phyloP scores from a whole-genome alignment of 2,888 invertebrate species.

The Microctonus aethiopoides region DNA sequence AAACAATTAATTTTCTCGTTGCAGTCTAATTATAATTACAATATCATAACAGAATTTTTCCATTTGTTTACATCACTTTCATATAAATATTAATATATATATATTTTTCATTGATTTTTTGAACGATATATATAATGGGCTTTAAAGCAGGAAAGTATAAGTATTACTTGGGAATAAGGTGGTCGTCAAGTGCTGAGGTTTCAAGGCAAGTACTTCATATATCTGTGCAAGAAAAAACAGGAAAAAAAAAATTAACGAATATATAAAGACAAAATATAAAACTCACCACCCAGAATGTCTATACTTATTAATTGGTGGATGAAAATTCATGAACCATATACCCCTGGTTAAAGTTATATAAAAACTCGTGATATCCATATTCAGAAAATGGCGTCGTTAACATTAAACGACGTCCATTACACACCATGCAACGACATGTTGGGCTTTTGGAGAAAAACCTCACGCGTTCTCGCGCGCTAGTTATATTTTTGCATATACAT shows the following conservation, averaged over 20 bases:
- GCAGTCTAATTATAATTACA: too few relatives aligned
- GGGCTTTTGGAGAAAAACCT: slow-evolving; percentile 12
- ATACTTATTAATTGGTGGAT: slow-evolving; percentile 46
- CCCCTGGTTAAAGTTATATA: slow-evolving; percentile 45
- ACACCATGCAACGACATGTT: slow-evolving; percentile 37
- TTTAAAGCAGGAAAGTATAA: not conserved
- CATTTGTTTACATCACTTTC: too few relatives aligned
- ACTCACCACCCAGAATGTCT: not conserved
- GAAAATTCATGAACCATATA: slow-evolving; percentile 63
- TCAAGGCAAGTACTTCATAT: not conserved
- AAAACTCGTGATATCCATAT: slow-evolving; percentile 61
- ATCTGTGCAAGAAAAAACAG: not conserved
- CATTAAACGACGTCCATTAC: slow-evolving; percentile 64
- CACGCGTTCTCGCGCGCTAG: not conserved
- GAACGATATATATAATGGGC: not conserved
- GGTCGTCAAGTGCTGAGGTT: not conserved
- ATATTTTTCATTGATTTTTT: slow-evolving; percentile 27
- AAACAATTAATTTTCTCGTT: too few relatives aligned
- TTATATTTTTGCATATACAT: not conserved
- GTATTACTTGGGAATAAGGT: not conserved
- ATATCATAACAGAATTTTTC: too few relatives aligned
- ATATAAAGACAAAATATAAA: not conserved
- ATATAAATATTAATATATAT: too few relatives aligned
- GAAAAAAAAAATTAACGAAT: not conserved
- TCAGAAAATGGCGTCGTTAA: slow-evolving; percentile 66